Evolutionary conservation across 2,888 invertebrate genomes (phyloP).

Genomic region (Andricus curvator): DNA sequence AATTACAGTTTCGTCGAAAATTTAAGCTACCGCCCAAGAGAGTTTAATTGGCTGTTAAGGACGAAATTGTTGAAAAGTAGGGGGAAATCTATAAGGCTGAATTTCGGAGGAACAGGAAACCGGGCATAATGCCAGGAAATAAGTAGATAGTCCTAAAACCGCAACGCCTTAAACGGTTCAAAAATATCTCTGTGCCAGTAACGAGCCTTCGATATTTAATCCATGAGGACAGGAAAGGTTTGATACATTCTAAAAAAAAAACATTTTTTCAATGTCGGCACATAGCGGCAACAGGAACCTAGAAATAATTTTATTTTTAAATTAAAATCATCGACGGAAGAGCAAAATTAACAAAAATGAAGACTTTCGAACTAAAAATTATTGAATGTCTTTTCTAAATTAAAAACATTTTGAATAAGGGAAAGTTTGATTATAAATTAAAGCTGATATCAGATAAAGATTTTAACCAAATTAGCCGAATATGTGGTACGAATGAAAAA

Average conservation of each 20-base stretch:
- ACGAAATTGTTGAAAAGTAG: neutral
- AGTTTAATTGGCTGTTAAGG: neutral
- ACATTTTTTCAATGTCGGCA: too few relatives aligned
- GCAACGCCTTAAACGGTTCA: conserved; percentile 23
- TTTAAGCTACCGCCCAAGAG: neutral
- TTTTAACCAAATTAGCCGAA: too few relatives aligned
- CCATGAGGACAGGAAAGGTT: neutral
- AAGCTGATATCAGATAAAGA: too few relatives aligned
- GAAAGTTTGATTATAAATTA: neutral
- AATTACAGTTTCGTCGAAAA: neutral
- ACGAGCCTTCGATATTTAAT: neutral
- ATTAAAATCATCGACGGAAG: too few relatives aligned
- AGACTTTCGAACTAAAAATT: too few relatives aligned
- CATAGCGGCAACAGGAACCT: too few relatives aligned
- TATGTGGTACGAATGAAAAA: neutral
- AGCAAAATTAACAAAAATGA: too few relatives aligned
- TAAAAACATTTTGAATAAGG: neutral
- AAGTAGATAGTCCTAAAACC: conserved; percentile 7
- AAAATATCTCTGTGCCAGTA: conserved; percentile 29
- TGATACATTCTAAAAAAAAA: neutral
- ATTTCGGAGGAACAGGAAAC: conserved; percentile 15
- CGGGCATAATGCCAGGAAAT: conserved; percentile 23
- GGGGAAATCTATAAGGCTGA: conserved; percentile 5
- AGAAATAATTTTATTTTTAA: too few relatives aligned
- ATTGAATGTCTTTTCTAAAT: too few relatives aligned